Evolutionary conservation across 1,140 invertebrate genomes (phyloP).

Genomic region (Bemisia tabaci): DNA sequence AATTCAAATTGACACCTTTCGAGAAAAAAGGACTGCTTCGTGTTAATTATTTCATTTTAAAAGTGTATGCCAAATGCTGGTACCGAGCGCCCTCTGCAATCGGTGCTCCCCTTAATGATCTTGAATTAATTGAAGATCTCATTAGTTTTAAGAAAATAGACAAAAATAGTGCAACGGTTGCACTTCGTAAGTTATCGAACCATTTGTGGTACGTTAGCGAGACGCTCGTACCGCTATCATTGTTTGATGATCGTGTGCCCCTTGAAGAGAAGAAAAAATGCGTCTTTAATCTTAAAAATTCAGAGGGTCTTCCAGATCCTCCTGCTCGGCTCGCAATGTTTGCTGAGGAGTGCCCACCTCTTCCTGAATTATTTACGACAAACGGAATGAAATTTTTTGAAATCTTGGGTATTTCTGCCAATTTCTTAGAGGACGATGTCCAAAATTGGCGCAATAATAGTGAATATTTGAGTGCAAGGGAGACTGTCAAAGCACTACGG

Average conservation of each 20-base stretch:
- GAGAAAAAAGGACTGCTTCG: slow-evolving; percentile 23
- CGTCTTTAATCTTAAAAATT: background rate
- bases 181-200: slow-evolving; percentile 21
- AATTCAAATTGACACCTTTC: slow-evolving; percentile 19
- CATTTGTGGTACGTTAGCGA: slow-evolving; percentile 27
- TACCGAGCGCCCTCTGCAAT: slow-evolving; percentile 19
- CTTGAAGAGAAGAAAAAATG: slow-evolving; percentile 6
- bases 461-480: no score
- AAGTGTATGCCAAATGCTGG: slow-evolving; percentile 24
- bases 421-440: background rate
- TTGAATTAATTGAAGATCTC: slow-evolving; percentile 17
- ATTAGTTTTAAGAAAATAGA: slow-evolving; percentile 7
- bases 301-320: no score
- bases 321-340: background rate
- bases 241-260: slow-evolving; percentile 26
- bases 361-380: no score
- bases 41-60: slow-evolving; percentile 24
- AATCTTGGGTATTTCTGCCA: no score
- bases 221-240: slow-evolving; percentile 22
- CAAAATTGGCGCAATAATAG: slow-evolving; percentile 8
- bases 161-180: slow-evolving; percentile 14
- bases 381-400: no score
- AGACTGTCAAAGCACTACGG: no score
- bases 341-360: no score
- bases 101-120: slow-evolving; percentile 22